Base-by-base conservation (phyloP, 53 echinoderm and acorn worm species). In the Pentamera pediparva region DNA sequence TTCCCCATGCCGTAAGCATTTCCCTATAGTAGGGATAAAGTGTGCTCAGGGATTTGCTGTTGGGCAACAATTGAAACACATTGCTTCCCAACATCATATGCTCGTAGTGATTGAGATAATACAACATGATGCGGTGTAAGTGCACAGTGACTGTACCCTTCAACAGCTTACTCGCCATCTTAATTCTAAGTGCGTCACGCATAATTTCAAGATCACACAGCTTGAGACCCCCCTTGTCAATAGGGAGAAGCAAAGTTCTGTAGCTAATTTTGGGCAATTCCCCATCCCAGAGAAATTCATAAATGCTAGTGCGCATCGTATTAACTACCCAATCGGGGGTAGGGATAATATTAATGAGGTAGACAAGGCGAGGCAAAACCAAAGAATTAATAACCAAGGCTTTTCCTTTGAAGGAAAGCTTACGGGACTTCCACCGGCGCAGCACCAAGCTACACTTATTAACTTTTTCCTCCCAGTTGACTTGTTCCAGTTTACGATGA, bases 271-370 rank as follows among this genome's bases (percentile, higher is more conserved):
- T 22, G 1, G 1, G 72, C 17, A 18, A 10, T 49, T 28, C 19
- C 19, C 48, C 32, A 47, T 33, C 13, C 72, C 72, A 71, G 32
- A 71, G 27, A 51, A 71, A 71, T 2, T 71, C 52, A 9, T n/a
- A n/a, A n/a, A n/a, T n/a, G n/a, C n/a, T 51, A 2, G 11, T 51
- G 5, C 51, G 48, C 5, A 45, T 18, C 2, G 29, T 20, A 29
- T 8, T 13, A 25, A 30, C 6, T 2, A 71, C 53, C 51, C 72
- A 49, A 2, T 71, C 33, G 1, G 52, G 72, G 6, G 51, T 6
- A 48, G 27, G 9, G 2, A 35, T 47, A 4, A 71, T 15, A 49
- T 41, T 71, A 13, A 47, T 47, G 20, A 71, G 34, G 32, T 49
- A 31, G 4, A 15, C 15, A 2, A 51, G 19, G 17, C 51, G 29